These are phyloP conservation scores for Aurelia sp. DNA, from an alignment of 30 jellyfish, hydroid and myxozoan genomes.

Conservation along the genomic window DNA sequence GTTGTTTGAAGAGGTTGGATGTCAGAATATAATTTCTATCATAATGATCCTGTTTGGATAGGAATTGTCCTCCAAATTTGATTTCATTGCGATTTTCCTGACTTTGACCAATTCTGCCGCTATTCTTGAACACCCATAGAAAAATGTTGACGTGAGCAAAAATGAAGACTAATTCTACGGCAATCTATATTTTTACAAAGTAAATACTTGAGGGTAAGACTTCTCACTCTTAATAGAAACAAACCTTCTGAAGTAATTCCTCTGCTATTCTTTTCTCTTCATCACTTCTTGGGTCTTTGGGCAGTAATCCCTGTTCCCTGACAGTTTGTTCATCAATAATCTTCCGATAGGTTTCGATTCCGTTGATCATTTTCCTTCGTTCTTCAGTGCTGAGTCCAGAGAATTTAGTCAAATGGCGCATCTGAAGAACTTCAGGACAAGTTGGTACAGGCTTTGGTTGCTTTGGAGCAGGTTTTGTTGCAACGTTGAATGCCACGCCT, in stretches of 20 bases:
- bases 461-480: slow-evolving; percentile 14
- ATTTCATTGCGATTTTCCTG: too few species aligned
- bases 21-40: too few species aligned
- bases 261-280: slow-evolving; percentile 60
- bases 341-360: slow-evolving; percentile 55
- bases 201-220: too few species aligned
- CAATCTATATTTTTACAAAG: too few species aligned
- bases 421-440: slow-evolving; percentile 68
- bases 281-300: slow-evolving; percentile 73
- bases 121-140: too few species aligned
- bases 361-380: slow-evolving; percentile 48
- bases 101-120: too few species aligned
- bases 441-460: slow-evolving; percentile 35
- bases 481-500: slow-evolving; percentile 38
- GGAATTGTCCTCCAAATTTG: too few species aligned
- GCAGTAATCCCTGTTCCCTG: slow-evolving; percentile 26
- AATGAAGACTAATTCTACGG: too few species aligned
- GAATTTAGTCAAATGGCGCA: slow-evolving; percentile 63
- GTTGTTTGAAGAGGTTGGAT: too few species aligned
- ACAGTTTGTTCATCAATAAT: slow-evolving; percentile 20
- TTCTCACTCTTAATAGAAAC: too few species aligned
- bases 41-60: too few species aligned
- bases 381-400: slow-evolving; percentile 44
- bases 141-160: too few species aligned
- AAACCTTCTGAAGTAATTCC: slow-evolving; percentile 41